Conservation (phyloP, 2,888 invertebrate species). For the Nomada hirtipes region DNA sequence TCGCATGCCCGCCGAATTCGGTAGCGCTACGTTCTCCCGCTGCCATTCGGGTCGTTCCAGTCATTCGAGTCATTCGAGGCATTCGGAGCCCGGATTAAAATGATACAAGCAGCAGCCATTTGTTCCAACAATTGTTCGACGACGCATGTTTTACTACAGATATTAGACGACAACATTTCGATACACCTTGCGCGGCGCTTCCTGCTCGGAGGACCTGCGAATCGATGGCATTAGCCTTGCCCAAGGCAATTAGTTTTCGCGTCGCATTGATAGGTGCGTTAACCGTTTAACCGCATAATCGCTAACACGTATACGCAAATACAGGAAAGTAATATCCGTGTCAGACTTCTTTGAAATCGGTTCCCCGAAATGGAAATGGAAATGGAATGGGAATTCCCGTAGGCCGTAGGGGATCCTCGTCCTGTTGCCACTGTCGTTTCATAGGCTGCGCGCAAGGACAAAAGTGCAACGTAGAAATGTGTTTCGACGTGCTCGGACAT, state of each 20-base stretch:
- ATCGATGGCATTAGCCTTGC: neutral
- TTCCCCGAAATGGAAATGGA: neutral
- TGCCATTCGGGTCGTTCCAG: constrained; percentile 39
- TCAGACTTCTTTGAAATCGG: constrained; percentile 8
- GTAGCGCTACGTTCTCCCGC: constrained; percentile 38
- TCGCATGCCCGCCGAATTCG: constrained; percentile 53
- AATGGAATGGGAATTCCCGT: no score
- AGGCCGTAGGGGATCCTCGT: neutral
- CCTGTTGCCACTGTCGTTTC: constrained; percentile 14
- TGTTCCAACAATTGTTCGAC: neutral
- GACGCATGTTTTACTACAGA: neutral
- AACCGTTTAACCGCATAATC: constrained; percentile 5
- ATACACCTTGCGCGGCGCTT: neutral
- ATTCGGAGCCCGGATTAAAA: neutral
- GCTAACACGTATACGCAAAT: constrained; percentile 4
- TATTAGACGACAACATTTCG: no score
- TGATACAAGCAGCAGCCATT: neutral
- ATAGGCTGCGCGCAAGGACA: neutral
- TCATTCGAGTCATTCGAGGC: constrained; percentile 40
- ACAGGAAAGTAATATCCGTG: constrained; percentile 21
- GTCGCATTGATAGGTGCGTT: neutral
- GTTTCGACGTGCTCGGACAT: neutral
- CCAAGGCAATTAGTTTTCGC: neutral
- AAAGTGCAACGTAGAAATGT: constrained; percentile 8
- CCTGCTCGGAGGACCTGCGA: neutral